Conservation (phyloP, 1,140 invertebrate species). For the Rhynchophorus ferrugineus region DNA sequence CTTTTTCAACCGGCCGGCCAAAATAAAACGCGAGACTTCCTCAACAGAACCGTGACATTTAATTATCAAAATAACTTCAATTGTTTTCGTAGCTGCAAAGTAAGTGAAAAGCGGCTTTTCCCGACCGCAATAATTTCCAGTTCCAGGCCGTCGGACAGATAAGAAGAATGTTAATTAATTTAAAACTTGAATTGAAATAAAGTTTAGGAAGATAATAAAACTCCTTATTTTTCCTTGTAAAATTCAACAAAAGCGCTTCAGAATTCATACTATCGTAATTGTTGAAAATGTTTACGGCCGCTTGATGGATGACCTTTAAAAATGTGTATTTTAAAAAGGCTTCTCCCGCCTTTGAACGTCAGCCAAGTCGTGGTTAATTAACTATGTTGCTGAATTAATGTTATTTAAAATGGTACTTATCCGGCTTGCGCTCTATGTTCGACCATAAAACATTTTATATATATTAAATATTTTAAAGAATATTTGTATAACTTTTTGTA, state of each 20-base stretch:
- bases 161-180: conserved; percentile 17
- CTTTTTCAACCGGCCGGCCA: neutral
- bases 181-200: conserved; percentile 5
- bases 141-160: conserved; percentile 7
- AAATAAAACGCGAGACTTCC: neutral
- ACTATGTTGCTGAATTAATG: too few relatives aligned
- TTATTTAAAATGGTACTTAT: too few relatives aligned
- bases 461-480: too few relatives aligned
- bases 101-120: neutral
- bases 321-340: too few relatives aligned
- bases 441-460: too few relatives aligned
- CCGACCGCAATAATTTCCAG: conserved; percentile 5
- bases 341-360: too few relatives aligned
- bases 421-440: too few relatives aligned
- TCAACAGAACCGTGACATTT: neutral
- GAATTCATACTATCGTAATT: neutral
- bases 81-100: neutral
- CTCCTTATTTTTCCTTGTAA: neutral
- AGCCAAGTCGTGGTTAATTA: too few relatives aligned
- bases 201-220: neutral
- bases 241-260: neutral
- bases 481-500: too few relatives aligned
- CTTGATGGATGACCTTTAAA: too few relatives aligned
- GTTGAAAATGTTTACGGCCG: neutral
- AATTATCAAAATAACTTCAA: neutral